Evolutionary conservation across 2,888 invertebrate species (phyloP).

Genomic region (Zygothrica quintamaculata): DNA sequence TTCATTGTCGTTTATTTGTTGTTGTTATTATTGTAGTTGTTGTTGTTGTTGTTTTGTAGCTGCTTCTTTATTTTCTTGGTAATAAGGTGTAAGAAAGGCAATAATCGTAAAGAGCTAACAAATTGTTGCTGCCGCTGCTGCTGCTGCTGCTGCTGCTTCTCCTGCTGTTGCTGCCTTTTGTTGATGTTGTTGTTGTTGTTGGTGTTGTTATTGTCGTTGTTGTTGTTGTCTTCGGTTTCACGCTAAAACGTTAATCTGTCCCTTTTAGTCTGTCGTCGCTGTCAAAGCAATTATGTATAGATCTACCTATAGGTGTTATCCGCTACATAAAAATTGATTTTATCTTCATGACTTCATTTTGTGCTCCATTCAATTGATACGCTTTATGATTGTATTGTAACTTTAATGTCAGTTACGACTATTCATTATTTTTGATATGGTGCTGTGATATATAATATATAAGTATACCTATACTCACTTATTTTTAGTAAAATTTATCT

Average conservation of each 20-base stretch:
- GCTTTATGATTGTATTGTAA: not conserved
- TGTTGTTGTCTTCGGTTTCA: slow-evolving; percentile 58
- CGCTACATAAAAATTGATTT: not conserved
- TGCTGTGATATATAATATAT: not conserved
- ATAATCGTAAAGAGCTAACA: slow-evolving; percentile 82
- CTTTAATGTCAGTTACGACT: not conserved
- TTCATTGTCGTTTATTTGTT: slow-evolving; percentile 62
- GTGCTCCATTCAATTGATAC: slow-evolving; percentile 1
- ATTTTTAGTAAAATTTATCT: no score
- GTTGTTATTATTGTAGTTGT: slow-evolving; percentile 22
- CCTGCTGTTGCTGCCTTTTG: slow-evolving; percentile 2
- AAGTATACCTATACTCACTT: slow-evolving; percentile 1
- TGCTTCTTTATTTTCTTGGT: slow-evolving; percentile 79
- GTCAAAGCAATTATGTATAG: slow-evolving; percentile 51
- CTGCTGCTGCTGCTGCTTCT: slow-evolving; percentile 11
- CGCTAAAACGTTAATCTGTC: slow-evolving; percentile 77
- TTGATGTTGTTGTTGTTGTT: slow-evolving; percentile 24
- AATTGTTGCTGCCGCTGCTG: slow-evolving; percentile 66
- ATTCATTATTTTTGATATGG: no score
- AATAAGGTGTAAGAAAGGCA: slow-evolving; percentile 83
- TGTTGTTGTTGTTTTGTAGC: slow-evolving; percentile 28
- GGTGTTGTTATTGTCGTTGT: slow-evolving; percentile 9
- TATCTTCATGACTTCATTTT: slow-evolving; percentile 4
- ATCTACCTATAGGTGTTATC: slow-evolving; percentile 8
- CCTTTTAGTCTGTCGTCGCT: slow-evolving; percentile 48